Base-by-base conservation (phyloP, 1,140 invertebrate genomes). In the Ylistrum balloti region DNA sequence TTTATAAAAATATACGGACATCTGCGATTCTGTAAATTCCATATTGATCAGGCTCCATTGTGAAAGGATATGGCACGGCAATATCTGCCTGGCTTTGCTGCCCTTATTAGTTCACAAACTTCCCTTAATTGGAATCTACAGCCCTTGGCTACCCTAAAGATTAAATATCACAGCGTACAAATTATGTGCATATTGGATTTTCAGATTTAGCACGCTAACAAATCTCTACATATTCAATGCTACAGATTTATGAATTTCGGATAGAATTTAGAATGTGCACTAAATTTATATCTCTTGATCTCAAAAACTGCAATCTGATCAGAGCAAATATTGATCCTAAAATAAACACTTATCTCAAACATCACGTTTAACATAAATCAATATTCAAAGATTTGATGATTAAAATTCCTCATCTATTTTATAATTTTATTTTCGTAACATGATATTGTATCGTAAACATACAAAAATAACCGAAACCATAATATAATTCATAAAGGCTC, bases 271-370 rank as follows among this genome's bases (percentile, higher is more conserved):
- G n/a, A 28, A 74, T 74, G 56, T 20, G 28, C n/a, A 74, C 56
- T 17, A 45, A 74, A 5, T 74, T 2, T n/a, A 74, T 74, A 74
- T 74, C 56, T 74, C 22, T 28, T 28, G 28, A 74, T 74, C 56
- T 74, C 56, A 17, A n/a, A 28, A 45, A 74, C 56, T 74, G n/a
- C n/a, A 7, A 74, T 74, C 56, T 74, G 22, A 74, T 74, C 56
- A 74, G 5, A 28, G 56, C 56, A 74, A 74, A 74, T 74, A 74
- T 74, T 74, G 56, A 74, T 74, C 28, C 56, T 74, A 74, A 74
- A 74, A 74, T 74, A 74, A 74, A n/a, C 22, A 28, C 56, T 28
- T 74, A 74, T 74, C 56, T 3, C 22, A n/a, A 74, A 74, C n/a
- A 74, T 74, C 56, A 11, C 1, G 22, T 74, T 74, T 74, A 74